phyloP scores from a whole-genome alignment of 2,113 vertebrate genomes.

The human region DNA sequence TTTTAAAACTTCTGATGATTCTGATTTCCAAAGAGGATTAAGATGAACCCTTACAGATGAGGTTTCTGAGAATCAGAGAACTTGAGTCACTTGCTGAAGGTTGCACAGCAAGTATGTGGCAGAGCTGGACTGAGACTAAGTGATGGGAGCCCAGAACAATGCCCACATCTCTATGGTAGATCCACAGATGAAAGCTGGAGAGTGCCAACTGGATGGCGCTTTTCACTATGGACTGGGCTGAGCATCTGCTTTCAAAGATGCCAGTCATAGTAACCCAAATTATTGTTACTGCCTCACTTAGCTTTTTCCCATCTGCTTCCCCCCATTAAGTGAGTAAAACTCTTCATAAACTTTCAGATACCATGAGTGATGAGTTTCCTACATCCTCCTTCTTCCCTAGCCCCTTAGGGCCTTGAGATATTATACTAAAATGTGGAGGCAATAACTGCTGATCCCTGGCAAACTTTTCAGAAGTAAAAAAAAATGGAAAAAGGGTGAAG shows the following conservation, averaged over 20 bases:
- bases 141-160: rapidly evolving
- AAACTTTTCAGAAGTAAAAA: background rate
- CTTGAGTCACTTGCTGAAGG: background rate
- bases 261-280: background rate
- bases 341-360: background rate
- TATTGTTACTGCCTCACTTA: background rate
- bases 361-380: rapidly evolving
- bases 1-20: background rate
- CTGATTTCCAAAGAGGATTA: background rate
- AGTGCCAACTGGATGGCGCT: background rate
- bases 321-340: too few species aligned
- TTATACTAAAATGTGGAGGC: background rate
- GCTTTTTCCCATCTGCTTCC: background rate
- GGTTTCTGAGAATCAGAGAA: background rate
- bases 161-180: rapidly evolving
- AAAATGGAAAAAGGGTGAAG: background rate
- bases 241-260: background rate
- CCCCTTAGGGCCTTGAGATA: background rate
- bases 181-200: rapidly evolving
- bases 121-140: background rate
- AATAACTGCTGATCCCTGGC: background rate
- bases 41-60: background rate
- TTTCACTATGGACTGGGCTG: background rate
- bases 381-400: background rate
- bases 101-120: background rate